These are phyloP conservation scores for Darevskia nairensis DNA, from an alignment of 2,797 vertebrate genomes.

Conservation along the genomic window DNA sequence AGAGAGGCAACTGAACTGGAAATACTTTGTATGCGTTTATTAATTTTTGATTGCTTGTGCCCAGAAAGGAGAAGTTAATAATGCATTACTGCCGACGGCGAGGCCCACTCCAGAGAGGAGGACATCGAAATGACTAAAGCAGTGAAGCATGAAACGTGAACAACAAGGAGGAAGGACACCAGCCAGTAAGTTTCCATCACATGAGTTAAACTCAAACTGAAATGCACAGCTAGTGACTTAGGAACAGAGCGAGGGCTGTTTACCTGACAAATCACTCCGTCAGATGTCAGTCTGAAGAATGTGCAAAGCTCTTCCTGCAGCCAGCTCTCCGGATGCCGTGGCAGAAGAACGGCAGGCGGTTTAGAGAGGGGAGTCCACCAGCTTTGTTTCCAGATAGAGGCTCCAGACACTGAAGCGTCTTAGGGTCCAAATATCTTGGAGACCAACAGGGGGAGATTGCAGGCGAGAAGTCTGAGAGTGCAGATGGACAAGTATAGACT, in stretches of 20 bases:
- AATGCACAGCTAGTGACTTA: not conserved
- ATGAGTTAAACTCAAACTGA: not conserved
- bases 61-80: constrained; percentile 53
- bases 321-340: not conserved
- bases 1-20: constrained; percentile 35
- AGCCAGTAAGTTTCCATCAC: not conserved
- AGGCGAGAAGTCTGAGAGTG: not conserved
- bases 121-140: constrained; percentile 14
- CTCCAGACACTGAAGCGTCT: not conserved
- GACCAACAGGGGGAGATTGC: not conserved
- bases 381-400: not conserved
- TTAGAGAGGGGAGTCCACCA: not conserved
- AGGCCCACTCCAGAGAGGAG: constrained; percentile 31
- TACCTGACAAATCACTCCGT: not conserved
- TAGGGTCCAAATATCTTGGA: not conserved
- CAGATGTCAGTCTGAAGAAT: not conserved
- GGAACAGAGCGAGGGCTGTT: fast-evolving
- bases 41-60: constrained; percentile 62
- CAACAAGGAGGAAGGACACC: constrained; percentile 3
- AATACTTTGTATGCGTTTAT: constrained; percentile 48
- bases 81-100: constrained; percentile 54
- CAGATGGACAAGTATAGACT: too few relatives aligned
- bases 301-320: fast-evolving
- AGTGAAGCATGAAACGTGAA: not conserved
- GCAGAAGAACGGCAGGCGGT: not conserved